phyloP scores from a whole-genome alignment of 2,888 invertebrate genomes.

The Tenthredo notha region DNA sequence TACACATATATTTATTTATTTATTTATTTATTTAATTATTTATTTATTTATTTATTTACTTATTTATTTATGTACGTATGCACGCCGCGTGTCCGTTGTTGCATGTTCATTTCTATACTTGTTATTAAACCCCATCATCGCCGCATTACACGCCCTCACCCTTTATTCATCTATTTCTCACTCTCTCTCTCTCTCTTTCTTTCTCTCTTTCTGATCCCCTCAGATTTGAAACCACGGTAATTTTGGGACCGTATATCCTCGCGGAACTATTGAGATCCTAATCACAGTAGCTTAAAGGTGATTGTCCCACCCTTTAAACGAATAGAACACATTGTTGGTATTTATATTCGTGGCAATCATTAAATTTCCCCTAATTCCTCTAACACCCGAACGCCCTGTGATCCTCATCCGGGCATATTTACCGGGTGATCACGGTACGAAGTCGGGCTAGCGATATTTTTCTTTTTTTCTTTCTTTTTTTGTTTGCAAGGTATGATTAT shows the following conservation, averaged over 20 bases:
- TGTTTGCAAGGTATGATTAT: not conserved
- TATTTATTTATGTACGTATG: not conserved
- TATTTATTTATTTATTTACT: too few species aligned
- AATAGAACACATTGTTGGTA: conserved; percentile 58
- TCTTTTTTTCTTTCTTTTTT: too few species aligned
- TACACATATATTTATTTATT: not conserved
- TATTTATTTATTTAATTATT: not conserved
- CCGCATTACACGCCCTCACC: not conserved
- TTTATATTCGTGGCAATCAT: conserved; percentile 23
- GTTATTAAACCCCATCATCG: not conserved
- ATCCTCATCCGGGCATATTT: not conserved
- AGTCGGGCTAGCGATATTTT: not conserved
- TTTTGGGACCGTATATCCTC: conserved; percentile 46
- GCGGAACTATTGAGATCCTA: conserved; percentile 55
- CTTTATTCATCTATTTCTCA: not conserved
- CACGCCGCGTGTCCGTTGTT: conserved; percentile 46
- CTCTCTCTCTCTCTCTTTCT: not conserved
- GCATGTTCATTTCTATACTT: not conserved
- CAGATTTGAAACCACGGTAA: not conserved
- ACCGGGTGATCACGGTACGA: conserved; percentile 4
- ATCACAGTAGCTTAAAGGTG: conserved; percentile 53
- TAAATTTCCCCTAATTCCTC: not conserved
- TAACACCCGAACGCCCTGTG: not conserved
- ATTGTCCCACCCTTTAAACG: conserved; percentile 7
- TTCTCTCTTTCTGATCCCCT: not conserved